Evolutionary conservation across 2,113 vertebrate species (phyloP).

Genomic region (Tauraco erythrolophus): DNA sequence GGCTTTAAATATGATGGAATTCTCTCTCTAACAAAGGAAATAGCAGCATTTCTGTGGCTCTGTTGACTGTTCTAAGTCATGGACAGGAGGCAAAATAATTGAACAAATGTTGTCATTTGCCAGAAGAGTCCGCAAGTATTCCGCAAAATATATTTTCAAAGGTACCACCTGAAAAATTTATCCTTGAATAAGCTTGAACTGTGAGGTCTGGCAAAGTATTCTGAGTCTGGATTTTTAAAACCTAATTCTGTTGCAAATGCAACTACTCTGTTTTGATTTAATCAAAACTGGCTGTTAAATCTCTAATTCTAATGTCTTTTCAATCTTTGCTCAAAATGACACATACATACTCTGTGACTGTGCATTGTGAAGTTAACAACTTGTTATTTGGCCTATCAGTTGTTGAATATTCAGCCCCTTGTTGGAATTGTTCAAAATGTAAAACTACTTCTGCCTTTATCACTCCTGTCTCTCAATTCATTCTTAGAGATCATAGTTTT

Average conservation of each 20-base stretch:
- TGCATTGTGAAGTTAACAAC: slow-evolving; percentile 69
- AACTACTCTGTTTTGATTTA: slow-evolving; percentile 66
- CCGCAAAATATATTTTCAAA: background rate
- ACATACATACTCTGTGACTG: slow-evolving; percentile 56
- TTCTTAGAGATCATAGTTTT: slow-evolving; percentile 55
- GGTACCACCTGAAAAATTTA: slow-evolving; percentile 8
- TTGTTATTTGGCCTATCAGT: slow-evolving; percentile 73
- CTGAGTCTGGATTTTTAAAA: background rate
- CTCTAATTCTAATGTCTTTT: slow-evolving; percentile 69
- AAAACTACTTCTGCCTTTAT: slow-evolving; percentile 67
- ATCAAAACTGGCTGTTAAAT: slow-evolving; percentile 65
- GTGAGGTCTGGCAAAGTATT: slow-evolving; percentile 35
- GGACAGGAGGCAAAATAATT: background rate
- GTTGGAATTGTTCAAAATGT: slow-evolving; percentile 70
- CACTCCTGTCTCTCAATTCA: slow-evolving; percentile 59
- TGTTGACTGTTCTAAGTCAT: background rate
- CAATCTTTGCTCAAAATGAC: slow-evolving; percentile 70
- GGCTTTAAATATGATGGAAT: background rate
- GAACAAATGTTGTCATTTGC: background rate
- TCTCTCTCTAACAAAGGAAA: background rate
- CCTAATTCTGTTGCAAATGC: slow-evolving; percentile 49
- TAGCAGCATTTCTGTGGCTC: background rate
- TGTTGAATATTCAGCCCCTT: slow-evolving; percentile 66
- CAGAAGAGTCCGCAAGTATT: background rate
- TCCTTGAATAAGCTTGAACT: slow-evolving; percentile 12